Evolutionary conservation across 2,797 vertebrate genomes (phyloP).

Genomic region (Enteromius afrohamiltoni): DNA sequence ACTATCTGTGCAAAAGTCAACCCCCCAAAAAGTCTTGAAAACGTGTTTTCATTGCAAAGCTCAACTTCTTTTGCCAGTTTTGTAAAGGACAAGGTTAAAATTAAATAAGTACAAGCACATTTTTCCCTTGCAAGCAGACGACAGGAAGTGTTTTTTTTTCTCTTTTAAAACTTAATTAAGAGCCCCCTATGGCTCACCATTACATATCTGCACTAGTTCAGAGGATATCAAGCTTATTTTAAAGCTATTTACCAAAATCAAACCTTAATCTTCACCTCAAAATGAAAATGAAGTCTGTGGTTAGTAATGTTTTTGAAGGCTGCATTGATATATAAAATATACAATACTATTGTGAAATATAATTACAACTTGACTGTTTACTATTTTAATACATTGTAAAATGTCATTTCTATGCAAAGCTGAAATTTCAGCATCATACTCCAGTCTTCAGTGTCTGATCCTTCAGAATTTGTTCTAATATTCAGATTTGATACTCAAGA

Average conservation of each 20-base stretch:
- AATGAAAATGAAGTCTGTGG: neutral
- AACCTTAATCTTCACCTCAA: neutral
- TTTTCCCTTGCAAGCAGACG: neutral
- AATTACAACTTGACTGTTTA: neutral
- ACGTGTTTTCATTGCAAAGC: neutral
- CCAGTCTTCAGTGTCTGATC: neutral
- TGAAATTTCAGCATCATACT: neutral
- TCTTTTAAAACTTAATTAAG: neutral
- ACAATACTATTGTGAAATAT: neutral
- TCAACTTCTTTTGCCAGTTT: neutral
- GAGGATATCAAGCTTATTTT: neutral
- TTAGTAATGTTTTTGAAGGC: neutral
- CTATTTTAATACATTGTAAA: neutral
- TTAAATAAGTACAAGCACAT: neutral
- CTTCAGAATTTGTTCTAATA: neutral
- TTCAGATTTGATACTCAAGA: neutral
- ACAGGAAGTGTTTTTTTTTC: neutral
- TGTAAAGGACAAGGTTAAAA: neutral
- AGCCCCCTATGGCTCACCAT: neutral
- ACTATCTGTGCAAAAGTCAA: neutral
- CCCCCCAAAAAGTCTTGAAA: neutral
- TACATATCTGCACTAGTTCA: neutral
- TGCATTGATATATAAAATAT: neutral
- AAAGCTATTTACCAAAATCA: neutral
- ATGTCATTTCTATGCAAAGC: neutral